Evolutionary conservation across 1,140 invertebrate genomes (phyloP), one percentile per base, ranked within the genome.

Genomic region (Drosophila repleta): DNA sequence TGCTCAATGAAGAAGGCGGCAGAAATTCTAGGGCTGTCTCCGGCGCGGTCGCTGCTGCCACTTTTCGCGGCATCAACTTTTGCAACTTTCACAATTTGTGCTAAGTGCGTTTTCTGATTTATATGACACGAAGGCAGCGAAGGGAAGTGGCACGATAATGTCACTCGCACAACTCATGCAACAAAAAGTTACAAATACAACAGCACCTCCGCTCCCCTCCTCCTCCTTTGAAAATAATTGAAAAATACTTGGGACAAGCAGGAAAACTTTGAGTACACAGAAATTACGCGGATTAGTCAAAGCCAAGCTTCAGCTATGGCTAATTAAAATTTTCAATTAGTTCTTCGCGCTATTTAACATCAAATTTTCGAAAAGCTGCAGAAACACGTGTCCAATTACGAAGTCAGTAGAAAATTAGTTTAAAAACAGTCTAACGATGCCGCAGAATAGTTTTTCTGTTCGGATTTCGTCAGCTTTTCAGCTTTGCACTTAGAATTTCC

Each of bases 41-140:
- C 32, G 20, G n/a, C n/a, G 32, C 21, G 29, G 21, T 10, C 18
- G 41, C 15, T 39, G 18, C 49, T 62, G 60, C 76, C 68, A 63
- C 35, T 39, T 64, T 48, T 35, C 64, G 60, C 56, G 67, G 74
- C 64, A 64, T 43, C 67, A 69, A 85, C 81, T 85, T 87, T 87
- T 75, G 35, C 60, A 85, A 85, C 81, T 85, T 85, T 85, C 82
- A 81, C 82, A 82, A 87, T 81, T 74, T 78, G 63, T 57, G 56
- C 70, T 87, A 87, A 85, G 81, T 87, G 83, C 82, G 78, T 87
- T 87, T 62, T 81, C 48, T 87, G 81, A 85, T 85, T 87, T 76
- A 76, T 74, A 37, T 75, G 62, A 39, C 35, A 63, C 45, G 4
- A 35, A 17, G 37, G 45, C 26, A 48, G 4, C 15, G 39, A 0